Conservation (phyloP, 2,113 vertebrate species). For the Nothoprocta perdicaria region DNA sequence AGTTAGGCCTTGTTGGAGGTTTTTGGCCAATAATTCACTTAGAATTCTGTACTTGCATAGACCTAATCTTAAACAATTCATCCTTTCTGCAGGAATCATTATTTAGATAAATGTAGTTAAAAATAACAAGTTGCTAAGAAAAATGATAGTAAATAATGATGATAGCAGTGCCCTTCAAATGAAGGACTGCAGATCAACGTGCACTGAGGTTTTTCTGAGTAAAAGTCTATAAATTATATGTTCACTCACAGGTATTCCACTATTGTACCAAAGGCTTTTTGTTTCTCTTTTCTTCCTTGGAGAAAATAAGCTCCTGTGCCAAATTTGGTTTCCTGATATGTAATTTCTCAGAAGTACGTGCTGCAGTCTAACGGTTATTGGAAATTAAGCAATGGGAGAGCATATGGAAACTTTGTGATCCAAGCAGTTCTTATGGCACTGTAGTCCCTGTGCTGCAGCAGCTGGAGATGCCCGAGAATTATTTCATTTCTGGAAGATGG, state of each 20-base stretch:
- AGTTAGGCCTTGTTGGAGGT: neutral
- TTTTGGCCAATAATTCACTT: neutral
- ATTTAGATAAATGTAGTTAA: neutral
- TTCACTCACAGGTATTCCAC: neutral
- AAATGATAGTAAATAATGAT: neutral
- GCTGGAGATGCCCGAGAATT: slow-evolving; percentile 28
- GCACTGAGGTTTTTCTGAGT: neutral
- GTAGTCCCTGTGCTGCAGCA: neutral
- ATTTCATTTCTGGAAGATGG: slow-evolving; percentile 28
- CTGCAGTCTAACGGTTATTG: neutral
- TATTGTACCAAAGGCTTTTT: neutral
- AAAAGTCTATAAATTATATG: neutral
- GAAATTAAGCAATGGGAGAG: slow-evolving; percentile 5
- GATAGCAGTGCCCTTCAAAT: neutral
- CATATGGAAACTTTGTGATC: slow-evolving; percentile 32
- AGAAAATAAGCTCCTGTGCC: neutral
- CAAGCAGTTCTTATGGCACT: slow-evolving; percentile 1
- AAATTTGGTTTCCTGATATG: neutral
- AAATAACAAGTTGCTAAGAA: neutral
- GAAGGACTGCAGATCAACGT: neutral
- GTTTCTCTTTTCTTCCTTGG: neutral
- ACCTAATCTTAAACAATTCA: neutral
- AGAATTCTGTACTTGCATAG: neutral
- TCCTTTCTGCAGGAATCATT: neutral
- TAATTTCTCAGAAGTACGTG: neutral